These are phyloP conservation scores for Pavo muticus DNA, from an alignment of 2,113 vertebrate species.

Conservation along the genomic window DNA sequence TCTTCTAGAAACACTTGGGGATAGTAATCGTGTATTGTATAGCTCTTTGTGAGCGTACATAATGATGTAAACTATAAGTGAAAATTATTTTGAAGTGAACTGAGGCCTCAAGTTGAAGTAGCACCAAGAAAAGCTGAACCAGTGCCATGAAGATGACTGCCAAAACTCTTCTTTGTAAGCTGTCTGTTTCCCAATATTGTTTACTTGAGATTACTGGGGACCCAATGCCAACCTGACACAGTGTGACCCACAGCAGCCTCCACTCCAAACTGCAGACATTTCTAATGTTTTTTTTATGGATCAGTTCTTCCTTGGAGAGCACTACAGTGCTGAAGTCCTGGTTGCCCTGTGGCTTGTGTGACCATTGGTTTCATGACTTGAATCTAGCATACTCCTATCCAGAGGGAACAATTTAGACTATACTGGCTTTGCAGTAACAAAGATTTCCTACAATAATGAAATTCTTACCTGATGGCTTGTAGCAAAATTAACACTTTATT, in stretches of 20 bases:
- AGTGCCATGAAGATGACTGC: not conserved
- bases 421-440: not conserved
- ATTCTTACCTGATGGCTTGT: not conserved
- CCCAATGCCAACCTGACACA: not conserved
- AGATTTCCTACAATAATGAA: not conserved
- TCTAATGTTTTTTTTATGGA: not conserved
- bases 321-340: not conserved
- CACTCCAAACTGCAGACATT: not conserved
- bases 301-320: not conserved
- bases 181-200: not conserved
- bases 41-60: not conserved
- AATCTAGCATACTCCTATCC: not conserved
- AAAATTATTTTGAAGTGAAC: not conserved
- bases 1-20: not conserved
- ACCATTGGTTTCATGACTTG: not conserved
- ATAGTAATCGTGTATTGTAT: not conserved
- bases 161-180: not conserved
- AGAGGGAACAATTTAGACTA: not conserved
- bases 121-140: accelerated
- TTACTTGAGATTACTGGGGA: not conserved
- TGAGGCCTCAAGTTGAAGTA: not conserved
- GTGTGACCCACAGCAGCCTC: not conserved
- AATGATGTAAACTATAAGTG: not conserved
- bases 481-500: conserved; percentile 8
- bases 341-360: not conserved